Conservation (phyloP, 64 coral and sea anemone species). For the Stichodactyla helianthus region DNA sequence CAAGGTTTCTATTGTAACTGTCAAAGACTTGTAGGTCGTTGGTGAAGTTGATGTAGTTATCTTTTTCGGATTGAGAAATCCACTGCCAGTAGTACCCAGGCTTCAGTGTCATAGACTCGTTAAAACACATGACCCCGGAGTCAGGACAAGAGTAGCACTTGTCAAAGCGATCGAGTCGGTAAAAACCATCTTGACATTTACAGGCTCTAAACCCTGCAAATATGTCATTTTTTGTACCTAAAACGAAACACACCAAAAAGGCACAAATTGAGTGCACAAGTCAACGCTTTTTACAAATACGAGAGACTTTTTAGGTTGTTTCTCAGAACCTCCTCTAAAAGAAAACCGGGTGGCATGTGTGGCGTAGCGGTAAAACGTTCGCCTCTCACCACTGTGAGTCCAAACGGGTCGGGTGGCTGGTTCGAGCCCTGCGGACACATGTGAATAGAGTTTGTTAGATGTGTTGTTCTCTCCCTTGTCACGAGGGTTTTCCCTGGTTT, state of each 20-base stretch:
- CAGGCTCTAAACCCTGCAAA: conserved; percentile 46
- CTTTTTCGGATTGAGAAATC: background rate
- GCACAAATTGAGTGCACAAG: too few relatives aligned
- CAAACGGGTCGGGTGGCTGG: too few relatives aligned
- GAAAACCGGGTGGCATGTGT: too few relatives aligned
- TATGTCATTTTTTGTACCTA: conserved; percentile 5
- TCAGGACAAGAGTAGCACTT: conserved; percentile 8
- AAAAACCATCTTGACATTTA: conserved; percentile 5
- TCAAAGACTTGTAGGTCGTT: conserved; percentile 5
- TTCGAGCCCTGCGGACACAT: too few relatives aligned
- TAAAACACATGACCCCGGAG: background rate
- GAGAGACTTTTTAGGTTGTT: too few relatives aligned
- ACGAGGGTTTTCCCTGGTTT: too few relatives aligned
- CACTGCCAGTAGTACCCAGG: background rate
- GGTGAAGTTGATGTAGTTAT: conserved; percentile 18
- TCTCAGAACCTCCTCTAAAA: too few relatives aligned
- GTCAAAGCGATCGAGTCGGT: conserved; percentile 9
- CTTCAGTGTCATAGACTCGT: conserved; percentile 9
- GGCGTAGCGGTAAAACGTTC: too few relatives aligned
- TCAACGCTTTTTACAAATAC: too few relatives aligned
- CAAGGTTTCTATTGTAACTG: conserved; percentile 10
- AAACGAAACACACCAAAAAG: background rate
- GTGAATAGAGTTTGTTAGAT: too few relatives aligned
- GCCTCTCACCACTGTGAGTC: too few relatives aligned
- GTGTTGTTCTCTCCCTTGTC: too few relatives aligned